Evolutionary conservation across 2,113 vertebrate species (phyloP), one percentile per base, ranked within the genome.

Genomic region (Mirounga angustirostris): DNA sequence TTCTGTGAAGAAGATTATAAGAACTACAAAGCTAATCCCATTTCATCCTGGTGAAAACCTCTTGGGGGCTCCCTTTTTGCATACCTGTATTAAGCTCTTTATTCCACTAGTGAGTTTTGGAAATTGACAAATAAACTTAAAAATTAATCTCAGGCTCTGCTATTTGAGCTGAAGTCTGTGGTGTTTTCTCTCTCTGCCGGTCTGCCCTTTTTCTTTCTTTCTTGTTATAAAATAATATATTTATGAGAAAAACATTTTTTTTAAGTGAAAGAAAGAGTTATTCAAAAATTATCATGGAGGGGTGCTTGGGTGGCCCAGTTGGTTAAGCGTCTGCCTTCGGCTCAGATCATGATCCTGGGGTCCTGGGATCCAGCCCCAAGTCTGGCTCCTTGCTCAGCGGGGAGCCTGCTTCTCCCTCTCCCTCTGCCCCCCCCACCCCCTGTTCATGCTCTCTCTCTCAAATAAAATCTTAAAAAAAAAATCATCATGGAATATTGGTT

Each of bases 1-100:
- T 99, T 99, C 98, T 99, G 98, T 98, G 99, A 97, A 96, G 98
- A 99, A 92, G 99, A 99, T 98, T 99, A 99, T 97, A 98, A 98
- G 78, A 98, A 98, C 65, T 99, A 99, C 96, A 99, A 99, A 99
- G 98, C 98, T 94, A 99, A 99, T 98, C 99, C 99, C 76, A 94
- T 99, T 98, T 98, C 97, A 0, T 97, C 97, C 94, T 99, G 99
- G 99, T 99, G 98, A 99, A 98, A 97, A 97, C 93, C 88, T 95
- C 97, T 56, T 1, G 30, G 82, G 91, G 89, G 90, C 80, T 28
- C 28, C 15, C 16, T 28, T 89, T 97, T 83, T 91, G 91, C 92
- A 65, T 96, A 97, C 96, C 97, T 97, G 91, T 97, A 97, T 97
- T 98, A 98, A 98, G 95, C 97, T 98, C 96, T 98, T 98, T 96